Conservation (phyloP, 2,797 vertebrate species). For the Scleropages formosus region DNA sequence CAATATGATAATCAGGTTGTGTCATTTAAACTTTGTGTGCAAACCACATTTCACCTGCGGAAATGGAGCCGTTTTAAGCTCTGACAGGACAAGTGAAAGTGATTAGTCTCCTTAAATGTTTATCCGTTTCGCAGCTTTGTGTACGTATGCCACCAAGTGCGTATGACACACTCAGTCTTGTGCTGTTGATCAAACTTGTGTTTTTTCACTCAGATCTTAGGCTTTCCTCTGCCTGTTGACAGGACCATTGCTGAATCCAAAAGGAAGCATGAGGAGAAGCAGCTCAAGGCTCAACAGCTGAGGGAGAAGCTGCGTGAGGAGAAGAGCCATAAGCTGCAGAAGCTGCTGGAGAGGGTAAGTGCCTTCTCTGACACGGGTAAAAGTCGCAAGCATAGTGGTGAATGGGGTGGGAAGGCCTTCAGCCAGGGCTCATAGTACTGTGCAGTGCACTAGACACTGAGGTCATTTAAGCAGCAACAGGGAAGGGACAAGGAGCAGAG, state of each 20-base stretch:
- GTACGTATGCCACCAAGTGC: too few relatives aligned
- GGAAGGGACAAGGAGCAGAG: slow-evolving; percentile 52
- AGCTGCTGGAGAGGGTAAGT: slow-evolving; percentile 93
- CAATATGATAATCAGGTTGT: neutral
- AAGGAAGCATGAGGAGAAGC: slow-evolving; percentile 98
- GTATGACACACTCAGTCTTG: too few relatives aligned
- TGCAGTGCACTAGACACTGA: neutral
- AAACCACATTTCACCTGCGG: neutral
- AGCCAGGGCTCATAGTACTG: neutral
- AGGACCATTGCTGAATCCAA: slow-evolving; percentile 99
- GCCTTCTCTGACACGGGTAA: neutral
- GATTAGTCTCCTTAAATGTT: too few relatives aligned
- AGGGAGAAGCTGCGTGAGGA: slow-evolving; percentile 94
- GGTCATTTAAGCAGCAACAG: slow-evolving; percentile 53
- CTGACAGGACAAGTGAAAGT: neutral
- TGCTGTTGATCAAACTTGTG: too few relatives aligned
- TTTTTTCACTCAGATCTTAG: too few relatives aligned
- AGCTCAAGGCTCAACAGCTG: slow-evolving; percentile 97
- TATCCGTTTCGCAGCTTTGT: too few relatives aligned
- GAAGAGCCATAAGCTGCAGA: slow-evolving; percentile 95
- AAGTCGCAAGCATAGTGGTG: neutral
- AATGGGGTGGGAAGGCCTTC: neutral
- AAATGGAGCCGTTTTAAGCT: neutral
- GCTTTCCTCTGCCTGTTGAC: slow-evolving; percentile 47
- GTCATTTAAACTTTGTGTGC: neutral